Percentiles rank a stretch among this genome's conserved stretches.
Evolutionary conservation across 2,888 invertebrate genomes (phyloP).

Genomic region (Platypus cylindrus): DNA sequence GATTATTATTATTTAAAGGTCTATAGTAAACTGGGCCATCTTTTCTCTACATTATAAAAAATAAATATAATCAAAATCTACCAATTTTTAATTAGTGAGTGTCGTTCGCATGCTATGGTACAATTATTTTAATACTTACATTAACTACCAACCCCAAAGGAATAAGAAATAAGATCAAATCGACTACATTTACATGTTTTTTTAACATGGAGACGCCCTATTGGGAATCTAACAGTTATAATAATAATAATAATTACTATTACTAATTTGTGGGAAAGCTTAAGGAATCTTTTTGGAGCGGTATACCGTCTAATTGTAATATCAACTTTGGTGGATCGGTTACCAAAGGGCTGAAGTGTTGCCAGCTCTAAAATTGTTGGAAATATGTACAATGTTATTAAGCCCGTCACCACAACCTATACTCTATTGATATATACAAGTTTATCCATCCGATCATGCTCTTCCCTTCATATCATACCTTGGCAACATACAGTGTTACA

Average conservation of each 20-base stretch:
- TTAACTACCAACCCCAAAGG: constrained; percentile 2
- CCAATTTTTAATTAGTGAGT: too few relatives aligned
- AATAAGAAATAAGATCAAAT: constrained; percentile 2
- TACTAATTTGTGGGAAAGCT: constrained; percentile 28
- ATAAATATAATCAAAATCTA: not conserved
- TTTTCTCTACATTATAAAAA: constrained; percentile 41
- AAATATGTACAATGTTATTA: constrained; percentile 5
- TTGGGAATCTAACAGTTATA: too few relatives aligned
- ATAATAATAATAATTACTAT: too few relatives aligned
- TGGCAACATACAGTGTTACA: constrained; percentile 64
- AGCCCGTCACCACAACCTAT: constrained; percentile 2
- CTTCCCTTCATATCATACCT: constrained; percentile 43
- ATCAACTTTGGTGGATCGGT: constrained; percentile 33
- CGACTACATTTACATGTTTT: constrained; percentile 1
- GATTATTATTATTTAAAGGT: too few relatives aligned
- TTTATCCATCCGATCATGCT: not conserved
- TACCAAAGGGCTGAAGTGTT: constrained; percentile 29
- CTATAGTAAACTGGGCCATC: constrained; percentile 57
- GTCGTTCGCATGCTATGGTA: too few relatives aligned
- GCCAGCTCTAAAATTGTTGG: constrained; percentile 29
- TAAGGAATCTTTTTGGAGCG: constrained; percentile 21
- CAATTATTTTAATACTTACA: not conserved
- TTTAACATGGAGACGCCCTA: constrained; percentile 12
- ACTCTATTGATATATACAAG: not conserved
- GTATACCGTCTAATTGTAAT: constrained; percentile 21